Percentiles rank a stretch among this genome's conserved stretches.
Evolutionary conservation across 2,888 invertebrate species (phyloP).

Genomic region (Pseudococcus viburni): DNA sequence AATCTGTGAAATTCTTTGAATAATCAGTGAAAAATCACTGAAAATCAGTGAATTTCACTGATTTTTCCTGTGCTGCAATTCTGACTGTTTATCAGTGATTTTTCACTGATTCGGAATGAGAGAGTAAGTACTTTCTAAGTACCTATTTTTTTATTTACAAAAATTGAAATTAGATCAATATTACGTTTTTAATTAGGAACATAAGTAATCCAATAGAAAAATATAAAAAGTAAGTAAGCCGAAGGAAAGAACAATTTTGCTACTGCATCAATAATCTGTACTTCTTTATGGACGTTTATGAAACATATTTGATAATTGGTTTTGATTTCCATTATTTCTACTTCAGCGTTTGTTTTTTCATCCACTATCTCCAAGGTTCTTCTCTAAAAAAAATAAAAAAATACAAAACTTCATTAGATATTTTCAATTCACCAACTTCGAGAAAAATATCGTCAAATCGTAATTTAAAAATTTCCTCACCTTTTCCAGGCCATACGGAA

Average conservation of each 20-base stretch:
- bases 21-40: too few species aligned
- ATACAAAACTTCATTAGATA: not conserved
- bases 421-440: not conserved
- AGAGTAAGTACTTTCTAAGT: too few species aligned
- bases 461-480: not conserved
- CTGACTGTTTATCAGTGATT: too few species aligned
- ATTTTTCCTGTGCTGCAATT: too few species aligned
- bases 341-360: conserved; percentile 53
- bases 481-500: not conserved
- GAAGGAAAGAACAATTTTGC: conserved; percentile 61
- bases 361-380: conserved; percentile 29
- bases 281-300: conserved; percentile 60
- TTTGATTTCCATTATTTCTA: conserved; percentile 60
- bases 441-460: not conserved
- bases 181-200: too few species aligned
- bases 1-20: too few species aligned
- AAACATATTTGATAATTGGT: conserved; percentile 61
- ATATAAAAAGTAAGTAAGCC: conserved; percentile 52
- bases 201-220: conserved; percentile 57
- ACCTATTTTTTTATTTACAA: too few species aligned
- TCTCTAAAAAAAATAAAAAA: not conserved
- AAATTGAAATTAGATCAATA: too few species aligned
- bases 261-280: conserved; percentile 51
- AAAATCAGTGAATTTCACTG: too few species aligned
- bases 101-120: too few species aligned